Evolutionary conservation across 2,888 invertebrate genomes (phyloP).

Genomic region (Encarsia formosa): DNA sequence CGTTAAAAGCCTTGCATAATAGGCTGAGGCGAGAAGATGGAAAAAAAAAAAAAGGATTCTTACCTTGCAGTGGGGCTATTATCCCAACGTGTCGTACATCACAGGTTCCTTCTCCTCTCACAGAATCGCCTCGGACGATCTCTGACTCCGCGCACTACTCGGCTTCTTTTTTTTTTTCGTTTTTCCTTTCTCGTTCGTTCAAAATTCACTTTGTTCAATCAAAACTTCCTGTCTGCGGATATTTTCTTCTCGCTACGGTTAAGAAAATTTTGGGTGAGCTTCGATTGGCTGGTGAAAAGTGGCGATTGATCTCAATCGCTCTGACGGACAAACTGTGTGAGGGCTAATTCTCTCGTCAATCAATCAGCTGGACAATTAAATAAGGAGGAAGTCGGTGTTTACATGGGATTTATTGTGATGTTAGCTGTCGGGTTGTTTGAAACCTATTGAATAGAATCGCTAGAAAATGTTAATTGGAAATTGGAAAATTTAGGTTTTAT

Average conservation of each 20-base stretch:
- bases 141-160: not conserved
- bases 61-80: constrained; percentile 15
- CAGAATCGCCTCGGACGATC: not conserved
- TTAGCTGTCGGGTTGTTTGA: too few relatives aligned
- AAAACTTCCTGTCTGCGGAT: not conserved
- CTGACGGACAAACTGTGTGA: too few relatives aligned
- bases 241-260: too few relatives aligned
- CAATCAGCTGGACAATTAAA: constrained; percentile 24
- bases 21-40: too few relatives aligned
- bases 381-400: constrained; percentile 14
- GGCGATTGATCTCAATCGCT: too few relatives aligned
- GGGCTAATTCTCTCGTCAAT: not conserved
- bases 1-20: too few relatives aligned
- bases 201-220: not conserved
- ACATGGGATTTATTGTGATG: too few relatives aligned
- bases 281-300: too few relatives aligned
- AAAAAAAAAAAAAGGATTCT: constrained; percentile 1
- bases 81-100: constrained; percentile 18
- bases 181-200: not conserved
- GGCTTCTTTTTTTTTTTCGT: not conserved
- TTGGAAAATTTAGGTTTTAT: too few relatives aligned
- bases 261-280: too few relatives aligned
- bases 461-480: too few relatives aligned
- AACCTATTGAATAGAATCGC: too few relatives aligned
- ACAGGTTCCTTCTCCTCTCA: constrained; percentile 15